Evolutionary conservation across 1,140 invertebrate species (phyloP), one percentile per base, ranked within the genome.

Genomic region (Eumaeus atala): DNA sequence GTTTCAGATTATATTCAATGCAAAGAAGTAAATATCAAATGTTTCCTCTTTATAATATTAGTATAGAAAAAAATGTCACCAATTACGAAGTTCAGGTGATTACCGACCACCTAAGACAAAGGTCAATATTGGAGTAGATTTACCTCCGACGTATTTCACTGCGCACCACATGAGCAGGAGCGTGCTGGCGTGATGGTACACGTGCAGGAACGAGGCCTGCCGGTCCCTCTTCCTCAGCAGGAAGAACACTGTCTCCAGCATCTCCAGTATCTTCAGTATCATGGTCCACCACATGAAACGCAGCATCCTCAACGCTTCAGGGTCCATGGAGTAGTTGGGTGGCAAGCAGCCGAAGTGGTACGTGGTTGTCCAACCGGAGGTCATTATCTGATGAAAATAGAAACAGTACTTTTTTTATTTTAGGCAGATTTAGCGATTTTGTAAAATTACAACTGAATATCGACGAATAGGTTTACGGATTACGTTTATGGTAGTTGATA

Each of bases 151-250:
- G 68, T 89, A 92, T 83, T 92, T 94, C 35, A 90, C 88, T 3
- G 88, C 92, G 17, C 92, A 89, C 93, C 93, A 96, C 68, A 92
- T 90, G 7, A 93, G 81, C 12, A 87, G 59, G 51, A 91, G 82
- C 35, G 92, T 92, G 37, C 89, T 90, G 51, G 89, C 83, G 63
- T 95, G 93, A 84, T 94, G 92, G 67, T 94, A 94, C 21, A 94
- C 76, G 64, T 95, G 93, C 18, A 95, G 84, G 65, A 92, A 92
- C 2, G 92, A 91, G 10, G 92, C 89, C 80, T 95, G 93, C 36
- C 90, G 90, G 42, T 90, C 85, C 71, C 93, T 94, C 74, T 93
- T 94, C 18, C 93, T 84, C 18, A 94, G 65, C 16, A 93, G 82
- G 69, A 94, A 94, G 70, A 94, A 93, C 2, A 70, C 54, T 0